phyloP scores from a whole-genome alignment of 2,113 vertebrate species.

The Microcebus jonahi region DNA sequence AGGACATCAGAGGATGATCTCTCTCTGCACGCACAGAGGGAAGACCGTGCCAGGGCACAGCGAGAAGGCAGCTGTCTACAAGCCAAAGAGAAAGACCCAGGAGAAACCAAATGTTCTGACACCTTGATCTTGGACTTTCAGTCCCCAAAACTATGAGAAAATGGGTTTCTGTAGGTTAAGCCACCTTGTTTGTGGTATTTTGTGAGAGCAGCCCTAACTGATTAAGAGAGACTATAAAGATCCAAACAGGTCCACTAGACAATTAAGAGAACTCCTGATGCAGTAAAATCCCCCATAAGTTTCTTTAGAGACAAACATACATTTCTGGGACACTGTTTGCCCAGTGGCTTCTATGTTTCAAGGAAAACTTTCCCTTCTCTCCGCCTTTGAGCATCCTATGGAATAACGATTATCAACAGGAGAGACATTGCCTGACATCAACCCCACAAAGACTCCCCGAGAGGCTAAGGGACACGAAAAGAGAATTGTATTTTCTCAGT shows the following conservation, averaged over 20 bases:
- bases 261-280: neutral
- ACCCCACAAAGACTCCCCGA: neutral
- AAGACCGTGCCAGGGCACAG: neutral
- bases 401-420: neutral
- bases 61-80: neutral
- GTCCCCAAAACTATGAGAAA: neutral
- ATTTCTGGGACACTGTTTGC: neutral
- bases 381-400: neutral
- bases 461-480: neutral
- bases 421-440: neutral
- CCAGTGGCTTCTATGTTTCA: neutral
- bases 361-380: neutral
- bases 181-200: neutral
- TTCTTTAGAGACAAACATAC: neutral
- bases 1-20: neutral
- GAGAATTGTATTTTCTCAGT: neutral
- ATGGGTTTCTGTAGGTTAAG: neutral
- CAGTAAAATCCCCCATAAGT: neutral
- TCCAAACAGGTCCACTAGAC: neutral
- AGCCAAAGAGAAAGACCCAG: no score
- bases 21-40: neutral
- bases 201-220: neutral
- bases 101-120: neutral
- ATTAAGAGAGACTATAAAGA: neutral
- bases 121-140: neutral